Conservation (phyloP, 2,113 vertebrate genomes). For the Cynopterus brachyotis region DNA sequence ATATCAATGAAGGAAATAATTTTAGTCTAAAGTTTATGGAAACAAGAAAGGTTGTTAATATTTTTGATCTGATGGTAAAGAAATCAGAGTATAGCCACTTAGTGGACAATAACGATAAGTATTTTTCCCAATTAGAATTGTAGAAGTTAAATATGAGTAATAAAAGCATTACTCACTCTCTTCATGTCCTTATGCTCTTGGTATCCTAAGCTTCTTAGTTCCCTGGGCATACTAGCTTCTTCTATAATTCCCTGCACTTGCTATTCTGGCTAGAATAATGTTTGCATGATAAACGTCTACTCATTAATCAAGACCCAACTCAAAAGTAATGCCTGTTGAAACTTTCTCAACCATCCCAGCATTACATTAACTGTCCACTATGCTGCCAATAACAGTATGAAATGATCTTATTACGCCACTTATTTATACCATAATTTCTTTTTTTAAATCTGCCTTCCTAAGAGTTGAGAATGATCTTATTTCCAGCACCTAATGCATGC, state of each 20-base stretch:
- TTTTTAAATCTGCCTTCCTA: background rate
- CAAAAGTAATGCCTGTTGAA: background rate
- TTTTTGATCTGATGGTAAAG: background rate
- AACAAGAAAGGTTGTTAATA: background rate
- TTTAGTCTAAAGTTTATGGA: background rate
- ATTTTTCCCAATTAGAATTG: background rate
- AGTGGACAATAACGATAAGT: background rate
- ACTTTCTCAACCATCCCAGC: background rate
- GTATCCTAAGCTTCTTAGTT: background rate
- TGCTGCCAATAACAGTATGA: background rate
- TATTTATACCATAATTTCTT: background rate
- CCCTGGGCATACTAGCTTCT: background rate
- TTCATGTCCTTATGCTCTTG: background rate
- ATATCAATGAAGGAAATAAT: background rate
- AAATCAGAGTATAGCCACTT: background rate
- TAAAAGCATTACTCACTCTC: background rate
- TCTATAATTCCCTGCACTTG: background rate
- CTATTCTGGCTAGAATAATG: background rate
- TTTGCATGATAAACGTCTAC: background rate
- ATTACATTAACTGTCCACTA: background rate
- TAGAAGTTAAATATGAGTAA: background rate
- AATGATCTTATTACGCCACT: background rate
- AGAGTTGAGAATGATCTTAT: background rate
- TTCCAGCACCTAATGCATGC: background rate
- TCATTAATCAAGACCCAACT: background rate